phyloP scores from a whole-genome alignment of 1,140 invertebrate genomes.

The Oncopodura yosiiana region DNA sequence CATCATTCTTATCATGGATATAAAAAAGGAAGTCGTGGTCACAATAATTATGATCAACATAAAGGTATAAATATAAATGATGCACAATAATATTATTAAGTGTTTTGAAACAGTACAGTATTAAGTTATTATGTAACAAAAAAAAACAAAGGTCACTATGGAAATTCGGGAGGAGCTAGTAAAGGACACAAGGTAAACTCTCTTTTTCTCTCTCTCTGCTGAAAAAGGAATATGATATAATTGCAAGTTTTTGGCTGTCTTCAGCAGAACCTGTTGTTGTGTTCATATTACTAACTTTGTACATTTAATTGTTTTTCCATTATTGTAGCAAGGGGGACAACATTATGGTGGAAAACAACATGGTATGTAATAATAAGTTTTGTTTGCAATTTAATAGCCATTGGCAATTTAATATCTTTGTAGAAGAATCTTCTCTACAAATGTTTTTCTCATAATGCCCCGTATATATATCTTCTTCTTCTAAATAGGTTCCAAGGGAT shows the following conservation, averaged over 20 bases:
- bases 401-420: too few relatives aligned
- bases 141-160: conserved; percentile 20
- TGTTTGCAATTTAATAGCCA: neutral
- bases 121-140: neutral
- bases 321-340: conserved; percentile 12
- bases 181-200: conserved; percentile 26
- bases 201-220: neutral
- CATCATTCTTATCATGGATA: conserved; percentile 21
- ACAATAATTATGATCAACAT: conserved; percentile 26
- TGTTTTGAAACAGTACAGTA: neutral
- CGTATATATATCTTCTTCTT: too few relatives aligned
- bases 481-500: conserved; percentile 19
- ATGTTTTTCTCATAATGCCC: too few relatives aligned
- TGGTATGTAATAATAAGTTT: neutral
- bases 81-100: too few relatives aligned
- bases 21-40: conserved; percentile 28
- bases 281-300: neutral
- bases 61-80: too few relatives aligned
- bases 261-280: neutral
- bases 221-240: neutral
- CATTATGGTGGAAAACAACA: conserved; percentile 18
- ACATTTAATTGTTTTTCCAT: neutral
- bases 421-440: too few relatives aligned
- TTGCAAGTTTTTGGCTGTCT: neutral
- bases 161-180: conserved; percentile 20